phyloP scores from a whole-genome alignment of 2,797 vertebrate genomes.

The Ctenopoma kingsleyae region DNA sequence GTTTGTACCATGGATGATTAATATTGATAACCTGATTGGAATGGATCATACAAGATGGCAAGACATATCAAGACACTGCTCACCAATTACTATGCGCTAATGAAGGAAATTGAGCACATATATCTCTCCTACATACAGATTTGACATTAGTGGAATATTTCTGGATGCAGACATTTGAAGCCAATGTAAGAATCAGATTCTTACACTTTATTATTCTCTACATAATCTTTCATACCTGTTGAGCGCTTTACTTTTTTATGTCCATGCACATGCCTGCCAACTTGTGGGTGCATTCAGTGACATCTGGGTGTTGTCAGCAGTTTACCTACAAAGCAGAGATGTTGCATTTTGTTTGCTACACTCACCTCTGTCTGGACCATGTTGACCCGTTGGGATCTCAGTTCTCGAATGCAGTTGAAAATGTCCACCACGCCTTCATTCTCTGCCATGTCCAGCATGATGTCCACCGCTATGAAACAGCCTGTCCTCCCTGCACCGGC shows the following conservation, averaged over 20 bases:
- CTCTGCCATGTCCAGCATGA: slow-evolving; percentile 99
- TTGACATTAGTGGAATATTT: not conserved
- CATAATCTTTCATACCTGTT: too few species aligned
- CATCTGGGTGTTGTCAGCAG: not conserved
- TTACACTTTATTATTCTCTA: too few species aligned
- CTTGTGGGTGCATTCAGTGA: not conserved
- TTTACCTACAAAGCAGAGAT: not conserved
- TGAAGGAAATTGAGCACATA: not conserved
- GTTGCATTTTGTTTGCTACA: not conserved
- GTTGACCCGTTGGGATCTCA: slow-evolving; percentile 95
- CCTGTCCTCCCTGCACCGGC: slow-evolving; percentile 96
- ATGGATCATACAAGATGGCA: slow-evolving; percentile 34
- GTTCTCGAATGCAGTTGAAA: slow-evolving; percentile 97
- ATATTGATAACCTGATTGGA: slow-evolving; percentile 44
- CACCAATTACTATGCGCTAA: not conserved
- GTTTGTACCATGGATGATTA: slow-evolving; percentile 23
- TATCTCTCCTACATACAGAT: not conserved
- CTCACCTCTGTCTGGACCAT: slow-evolving; percentile 96
- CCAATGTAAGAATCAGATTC: not conserved
- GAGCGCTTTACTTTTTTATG: too few species aligned
- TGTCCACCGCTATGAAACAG: slow-evolving; percentile 97
- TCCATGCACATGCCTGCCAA: too few species aligned
- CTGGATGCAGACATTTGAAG: not conserved
- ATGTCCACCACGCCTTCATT: slow-evolving; percentile 98
- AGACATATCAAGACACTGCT: not conserved